These are phyloP conservation scores for Zelleria hepariella DNA, from an alignment of 2,888 invertebrate genomes.

Conservation along the genomic window DNA sequence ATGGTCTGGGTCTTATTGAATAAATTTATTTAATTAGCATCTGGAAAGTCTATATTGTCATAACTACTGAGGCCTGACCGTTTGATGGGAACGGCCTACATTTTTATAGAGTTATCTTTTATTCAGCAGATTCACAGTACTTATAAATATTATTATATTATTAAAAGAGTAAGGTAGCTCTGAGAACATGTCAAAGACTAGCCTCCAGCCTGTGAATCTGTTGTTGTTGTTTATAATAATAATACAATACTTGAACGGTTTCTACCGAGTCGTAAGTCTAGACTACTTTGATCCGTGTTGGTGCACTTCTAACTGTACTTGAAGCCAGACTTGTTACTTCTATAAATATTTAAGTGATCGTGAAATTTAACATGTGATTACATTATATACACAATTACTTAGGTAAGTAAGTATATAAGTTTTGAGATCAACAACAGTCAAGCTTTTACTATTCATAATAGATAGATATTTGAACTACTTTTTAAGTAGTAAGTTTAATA, in stretches of 20 bases:
- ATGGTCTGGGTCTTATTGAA: constrained; percentile 31
- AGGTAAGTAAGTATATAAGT: too few species aligned
- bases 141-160: too few species aligned
- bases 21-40: constrained; percentile 44
- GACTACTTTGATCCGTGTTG: constrained; percentile 59
- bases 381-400: constrained; percentile 67
- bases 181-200: too few species aligned
- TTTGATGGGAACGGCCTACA: constrained; percentile 22
- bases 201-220: background rate
- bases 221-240: background rate
- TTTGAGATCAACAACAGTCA: constrained; percentile 68
- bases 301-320: constrained; percentile 58
- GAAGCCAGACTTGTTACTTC: constrained; percentile 49
- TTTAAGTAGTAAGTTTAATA: background rate
- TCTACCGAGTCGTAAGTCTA: constrained; percentile 57
- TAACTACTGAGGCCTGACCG: constrained; percentile 50
- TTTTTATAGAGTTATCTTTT: constrained; percentile 26
- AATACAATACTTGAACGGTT: constrained; percentile 1
- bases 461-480: constrained; percentile 25
- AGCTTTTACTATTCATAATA: constrained; percentile 54
- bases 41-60: constrained; percentile 64
- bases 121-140: constrained; percentile 40
- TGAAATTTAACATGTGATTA: constrained; percentile 69
- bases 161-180: too few species aligned
- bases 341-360: constrained; percentile 50